phyloP scores from a whole-genome alignment of 1,140 invertebrate species.

The Micrasema longulum region DNA sequence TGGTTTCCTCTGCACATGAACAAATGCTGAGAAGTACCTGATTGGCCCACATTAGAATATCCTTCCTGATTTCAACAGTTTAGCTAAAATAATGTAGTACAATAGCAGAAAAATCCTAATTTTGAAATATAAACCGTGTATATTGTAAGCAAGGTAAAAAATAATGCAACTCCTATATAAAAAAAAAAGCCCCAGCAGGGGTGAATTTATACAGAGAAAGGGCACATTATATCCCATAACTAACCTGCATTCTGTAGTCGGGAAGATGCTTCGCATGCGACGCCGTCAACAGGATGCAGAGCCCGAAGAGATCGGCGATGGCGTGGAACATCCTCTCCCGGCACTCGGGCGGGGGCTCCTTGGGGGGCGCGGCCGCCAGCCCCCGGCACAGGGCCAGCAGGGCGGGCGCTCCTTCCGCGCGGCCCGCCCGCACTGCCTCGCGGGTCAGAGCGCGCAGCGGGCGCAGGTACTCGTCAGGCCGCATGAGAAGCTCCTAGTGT shows the following conservation, averaged over 20 bases:
- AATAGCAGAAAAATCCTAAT: too few species aligned
- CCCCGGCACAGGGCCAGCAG: constrained; percentile 60
- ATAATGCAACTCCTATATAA: too few species aligned
- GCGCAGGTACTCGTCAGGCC: constrained; percentile 91
- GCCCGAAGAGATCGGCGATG: constrained; percentile 85
- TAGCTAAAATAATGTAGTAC: too few species aligned
- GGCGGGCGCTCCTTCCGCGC: constrained; percentile 59
- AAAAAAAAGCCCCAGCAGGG: too few species aligned
- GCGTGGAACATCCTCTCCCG: constrained; percentile 87
- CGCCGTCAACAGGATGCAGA: constrained; percentile 85
- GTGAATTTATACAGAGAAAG: too few species aligned
- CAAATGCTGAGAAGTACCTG: too few species aligned
- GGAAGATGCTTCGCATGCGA: constrained; percentile 72
- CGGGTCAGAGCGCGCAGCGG: constrained; percentile 85
- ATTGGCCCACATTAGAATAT: too few species aligned
- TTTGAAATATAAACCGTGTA: too few species aligned
- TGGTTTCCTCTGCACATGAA: too few species aligned
- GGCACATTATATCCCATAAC: too few species aligned
- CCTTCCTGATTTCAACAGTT: too few species aligned
- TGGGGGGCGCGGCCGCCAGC: constrained; percentile 59
- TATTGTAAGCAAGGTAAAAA: too few species aligned
- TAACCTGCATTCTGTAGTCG: constrained; percentile 78
- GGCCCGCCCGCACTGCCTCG: constrained; percentile 84
- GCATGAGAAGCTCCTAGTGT: constrained; percentile 86
- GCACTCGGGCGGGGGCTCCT: constrained; percentile 63